Base-by-base conservation (phyloP, 1,140 invertebrate species). In the Aphelinus certus region DNA sequence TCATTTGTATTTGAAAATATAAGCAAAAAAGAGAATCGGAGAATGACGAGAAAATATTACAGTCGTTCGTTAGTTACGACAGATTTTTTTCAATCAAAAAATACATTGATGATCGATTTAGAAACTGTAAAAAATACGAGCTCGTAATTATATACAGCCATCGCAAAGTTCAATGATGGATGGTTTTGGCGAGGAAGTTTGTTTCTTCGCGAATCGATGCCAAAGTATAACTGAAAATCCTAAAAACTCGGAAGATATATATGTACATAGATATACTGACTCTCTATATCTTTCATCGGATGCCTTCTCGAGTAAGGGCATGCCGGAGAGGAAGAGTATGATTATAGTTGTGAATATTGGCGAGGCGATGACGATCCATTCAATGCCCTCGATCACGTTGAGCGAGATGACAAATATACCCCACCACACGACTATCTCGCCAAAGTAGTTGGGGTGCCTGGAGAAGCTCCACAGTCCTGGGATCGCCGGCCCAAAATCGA, bases 381-480 rank as follows among this genome's bases (percentile, higher is more conserved):
- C 93, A 67, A 91, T 82, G 53, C 93, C 93, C 81, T 93, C 91
- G 62, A 97, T 92, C 2, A 96, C 93, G 81, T 95, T 96, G 1
- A 96, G 86, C 0, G 95, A 95, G 83, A 97, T 95, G 58, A 95
- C 91, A 83, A 97, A 98, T 62, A 98, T 93, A 1, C 96, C 96
- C 93, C 95, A 96, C 97, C 97, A 98, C 1, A 98, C 89, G 0
- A 95, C 89, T 48, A 98, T 95, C 88, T 98, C 97, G 1, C 97
- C 97, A 86, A 98, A 97, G 83, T 98, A 98, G 85, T 98, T 98
- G 0, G 97, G 97, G 88, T 98, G 96, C 71, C 96, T 91, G 0
- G 95, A 97, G 10, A 96, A 82, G 60, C 93, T 92, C 97, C 97
- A 98, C 10, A 98, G 87, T 10, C 96, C 94, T 93, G 7, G 7